Percentiles rank a stretch among this genome's conserved stretches.
These are phyloP conservation scores for Nyctalus aviator DNA, from an alignment of 2,797 vertebrate species.

Conservation along the genomic window DNA sequence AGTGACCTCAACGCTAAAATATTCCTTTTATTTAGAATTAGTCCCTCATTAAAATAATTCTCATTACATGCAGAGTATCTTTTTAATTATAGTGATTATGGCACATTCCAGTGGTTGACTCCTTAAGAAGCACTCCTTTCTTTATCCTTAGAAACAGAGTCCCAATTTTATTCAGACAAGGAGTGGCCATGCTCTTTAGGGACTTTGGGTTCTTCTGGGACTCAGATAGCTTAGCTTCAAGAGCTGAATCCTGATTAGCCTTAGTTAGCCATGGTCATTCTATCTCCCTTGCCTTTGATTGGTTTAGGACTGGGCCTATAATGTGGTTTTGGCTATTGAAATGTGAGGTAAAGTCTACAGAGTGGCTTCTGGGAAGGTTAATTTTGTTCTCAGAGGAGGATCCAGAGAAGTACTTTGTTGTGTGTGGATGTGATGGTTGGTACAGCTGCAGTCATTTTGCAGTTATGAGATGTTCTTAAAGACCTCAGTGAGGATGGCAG, in stretches of 20 bases:
- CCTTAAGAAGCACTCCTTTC: neutral
- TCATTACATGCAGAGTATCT: neutral
- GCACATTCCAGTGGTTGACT: neutral
- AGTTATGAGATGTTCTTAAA: neutral
- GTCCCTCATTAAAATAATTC: constrained; percentile 30
- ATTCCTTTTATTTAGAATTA: constrained; percentile 77
- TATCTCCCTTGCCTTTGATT: neutral
- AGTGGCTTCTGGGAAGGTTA: constrained; percentile 18
- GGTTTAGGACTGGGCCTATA: neutral
- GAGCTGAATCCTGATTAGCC: neutral
- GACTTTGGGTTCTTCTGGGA: neutral
- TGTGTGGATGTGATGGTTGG: neutral
- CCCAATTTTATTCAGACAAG: neutral
- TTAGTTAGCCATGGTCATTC: neutral
- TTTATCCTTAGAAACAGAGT: neutral
- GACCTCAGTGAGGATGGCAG: neutral
- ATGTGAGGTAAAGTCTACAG: neutral
- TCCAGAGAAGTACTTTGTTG: neutral
- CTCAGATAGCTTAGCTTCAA: neutral
- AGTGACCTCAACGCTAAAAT: constrained; percentile 49
- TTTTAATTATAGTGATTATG: neutral
- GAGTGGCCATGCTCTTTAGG: neutral
- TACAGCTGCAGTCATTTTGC: neutral
- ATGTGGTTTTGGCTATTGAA: neutral
- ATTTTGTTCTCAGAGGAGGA: neutral